These are phyloP conservation scores for Rhagologus leucostigma DNA, from an alignment of 2,113 vertebrate genomes.

Conservation along the genomic window DNA sequence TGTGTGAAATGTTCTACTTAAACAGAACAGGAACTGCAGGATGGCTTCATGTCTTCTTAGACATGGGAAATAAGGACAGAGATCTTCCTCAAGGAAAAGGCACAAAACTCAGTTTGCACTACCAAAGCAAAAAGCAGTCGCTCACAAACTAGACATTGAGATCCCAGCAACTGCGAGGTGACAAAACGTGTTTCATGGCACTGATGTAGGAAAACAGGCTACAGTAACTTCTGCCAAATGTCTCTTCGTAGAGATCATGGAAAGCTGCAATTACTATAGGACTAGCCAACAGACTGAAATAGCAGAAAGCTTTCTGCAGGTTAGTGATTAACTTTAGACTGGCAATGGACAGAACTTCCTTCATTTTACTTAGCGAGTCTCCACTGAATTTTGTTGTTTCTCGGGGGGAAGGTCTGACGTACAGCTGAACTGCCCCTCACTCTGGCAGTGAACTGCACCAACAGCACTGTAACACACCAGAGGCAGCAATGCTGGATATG, in stretches of 20 bases:
- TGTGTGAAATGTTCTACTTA: background rate
- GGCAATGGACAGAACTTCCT: background rate
- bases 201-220: background rate
- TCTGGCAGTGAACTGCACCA: background rate
- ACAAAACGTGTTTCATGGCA: background rate
- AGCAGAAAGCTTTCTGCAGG: background rate
- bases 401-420: background rate
- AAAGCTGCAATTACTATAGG: background rate
- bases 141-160: background rate
- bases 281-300: background rate
- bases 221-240: background rate
- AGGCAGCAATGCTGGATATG: background rate
- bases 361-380: background rate
- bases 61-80: background rate
- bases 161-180: background rate
- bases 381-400: background rate
- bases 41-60: background rate
- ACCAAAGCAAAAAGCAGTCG: background rate
- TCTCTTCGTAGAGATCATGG: rapidly evolving
- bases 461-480: rapidly evolving
- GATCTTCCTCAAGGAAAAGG: background rate
- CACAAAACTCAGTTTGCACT: background rate
- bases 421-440: background rate
- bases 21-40: background rate
- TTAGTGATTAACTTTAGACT: background rate